Evolutionary conservation across 2,113 vertebrate species (phyloP).

Genomic region (Urocolius indicus): DNA sequence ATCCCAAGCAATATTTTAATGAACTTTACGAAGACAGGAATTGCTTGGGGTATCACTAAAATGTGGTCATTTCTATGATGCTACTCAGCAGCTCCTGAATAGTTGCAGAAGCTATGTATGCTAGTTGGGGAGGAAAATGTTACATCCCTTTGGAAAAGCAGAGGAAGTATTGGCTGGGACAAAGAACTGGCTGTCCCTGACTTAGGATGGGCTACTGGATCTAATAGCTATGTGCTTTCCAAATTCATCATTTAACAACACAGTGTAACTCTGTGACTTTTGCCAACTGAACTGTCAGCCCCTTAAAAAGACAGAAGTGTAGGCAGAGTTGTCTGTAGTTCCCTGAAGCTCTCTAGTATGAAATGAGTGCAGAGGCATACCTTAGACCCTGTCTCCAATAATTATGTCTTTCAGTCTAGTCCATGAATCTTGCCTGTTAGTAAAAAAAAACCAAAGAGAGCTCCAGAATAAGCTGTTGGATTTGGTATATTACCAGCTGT

Average conservation of each 20-base stretch:
- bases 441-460: not conserved
- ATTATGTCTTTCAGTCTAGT: not conserved
- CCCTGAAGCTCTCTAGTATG: not conserved
- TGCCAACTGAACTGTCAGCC: not conserved
- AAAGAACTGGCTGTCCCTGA: not conserved
- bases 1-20: not conserved
- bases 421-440: not conserved
- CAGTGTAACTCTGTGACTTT: not conserved
- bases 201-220: not conserved
- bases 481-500: not conserved
- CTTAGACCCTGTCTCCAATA: not conserved
- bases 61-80: not conserved
- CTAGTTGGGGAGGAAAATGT: not conserved
- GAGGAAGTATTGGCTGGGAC: not conserved
- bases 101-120: not conserved
- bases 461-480: conserved; percentile 6
- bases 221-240: not conserved
- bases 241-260: not conserved
- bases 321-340: not conserved
- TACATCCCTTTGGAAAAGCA: not conserved
- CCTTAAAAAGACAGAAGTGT: not conserved
- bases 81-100: not conserved
- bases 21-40: conserved; percentile 5
- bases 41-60: not conserved
- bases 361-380: not conserved